Base-by-base conservation (phyloP, 2,113 vertebrate species). In the Oophaga pumilio region DNA sequence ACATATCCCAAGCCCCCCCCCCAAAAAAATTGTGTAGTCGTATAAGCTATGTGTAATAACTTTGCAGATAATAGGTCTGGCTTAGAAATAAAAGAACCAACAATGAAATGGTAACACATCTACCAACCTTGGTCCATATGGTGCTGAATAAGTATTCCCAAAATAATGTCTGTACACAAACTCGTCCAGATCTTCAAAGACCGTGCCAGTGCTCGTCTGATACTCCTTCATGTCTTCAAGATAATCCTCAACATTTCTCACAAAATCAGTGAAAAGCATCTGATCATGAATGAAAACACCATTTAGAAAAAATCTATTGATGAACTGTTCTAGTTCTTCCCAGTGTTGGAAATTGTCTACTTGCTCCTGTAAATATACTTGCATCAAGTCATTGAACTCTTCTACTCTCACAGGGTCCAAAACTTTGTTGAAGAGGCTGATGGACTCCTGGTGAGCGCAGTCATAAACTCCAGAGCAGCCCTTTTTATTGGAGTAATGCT, bases 191-290 rank as follows among this genome's bases (percentile, higher is more conserved):
- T 97, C 96, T 80, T 95, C 94, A 89, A 98, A 98, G 20, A 94
- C 90, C 0, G 95, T 94, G 10, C 93, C 93, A 15, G 95, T 89
- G 12, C 91, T 91, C 22, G 93, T 92, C 69, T 94, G 95, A 90
- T 98, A 97, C 86, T 97, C 96, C 60, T 95, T 92, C 92, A 98
- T 96, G 89, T 96, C 94, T 80, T 93, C 94, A 87, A 99, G 95
- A 89, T 97, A 99, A 91, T 96, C 94, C 89, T 98, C 97, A 88
- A 99, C 94, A 49, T 95, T 95, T 22, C 94, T 96, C 43, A 99
- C 96, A 90, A 99, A 99, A 94, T 98, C 97, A 5, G 96, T 95
- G 92, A 99, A 99, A 85, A 97, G 93, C 96, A 98, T 98, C 92
- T 95, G 97, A 91, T 98, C 97, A 0, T 99, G 97, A 91, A 97